These are phyloP conservation scores for Gymnogyps californianus DNA, from an alignment of 2,113 vertebrate genomes.

Conservation along the genomic window DNA sequence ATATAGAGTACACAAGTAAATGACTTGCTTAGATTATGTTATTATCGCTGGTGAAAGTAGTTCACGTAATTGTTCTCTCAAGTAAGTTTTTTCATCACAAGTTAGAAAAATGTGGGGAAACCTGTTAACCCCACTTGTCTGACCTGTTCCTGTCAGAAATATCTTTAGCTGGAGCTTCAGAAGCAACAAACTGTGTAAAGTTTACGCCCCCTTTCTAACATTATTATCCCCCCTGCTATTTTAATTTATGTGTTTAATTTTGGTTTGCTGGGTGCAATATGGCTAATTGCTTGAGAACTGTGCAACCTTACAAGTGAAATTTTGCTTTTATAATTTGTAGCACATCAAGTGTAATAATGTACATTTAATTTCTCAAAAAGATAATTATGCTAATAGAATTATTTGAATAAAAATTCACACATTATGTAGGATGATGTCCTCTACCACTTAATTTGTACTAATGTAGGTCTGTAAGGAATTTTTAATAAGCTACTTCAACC, in stretches of 20 bases:
- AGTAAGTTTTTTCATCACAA: not conserved
- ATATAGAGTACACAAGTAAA: not conserved
- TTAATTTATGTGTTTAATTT: conserved; percentile 82
- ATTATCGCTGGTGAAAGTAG: not conserved
- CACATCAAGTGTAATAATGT: conserved; percentile 75
- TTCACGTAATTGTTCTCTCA: conserved; percentile 12
- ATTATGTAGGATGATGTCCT: conserved; percentile 62
- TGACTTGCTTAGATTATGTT: conserved; percentile 10
- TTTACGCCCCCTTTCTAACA: conserved; percentile 38
- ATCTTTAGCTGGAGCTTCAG: conserved; percentile 23
- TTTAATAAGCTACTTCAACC: conserved; percentile 54
- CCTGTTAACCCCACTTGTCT: conserved; percentile 13
- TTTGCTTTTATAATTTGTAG: conserved; percentile 74
- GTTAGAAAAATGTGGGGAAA: conserved; percentile 19
- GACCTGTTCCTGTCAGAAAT: not conserved
- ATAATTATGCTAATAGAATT: conserved; percentile 79
- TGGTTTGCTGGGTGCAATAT: conserved; percentile 69
- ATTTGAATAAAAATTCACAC: conserved; percentile 76
- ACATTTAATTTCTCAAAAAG: conserved; percentile 76
- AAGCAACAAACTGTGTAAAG: not conserved
- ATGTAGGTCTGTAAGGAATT: conserved; percentile 63
- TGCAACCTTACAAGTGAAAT: conserved; percentile 67
- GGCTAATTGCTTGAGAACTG: conserved; percentile 72
- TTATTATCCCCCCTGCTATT: conserved; percentile 68
- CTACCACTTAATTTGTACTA: conserved; percentile 73